Evolutionary conservation across 2,888 invertebrate species (phyloP).

Genomic region (Parnassius apollo): DNA sequence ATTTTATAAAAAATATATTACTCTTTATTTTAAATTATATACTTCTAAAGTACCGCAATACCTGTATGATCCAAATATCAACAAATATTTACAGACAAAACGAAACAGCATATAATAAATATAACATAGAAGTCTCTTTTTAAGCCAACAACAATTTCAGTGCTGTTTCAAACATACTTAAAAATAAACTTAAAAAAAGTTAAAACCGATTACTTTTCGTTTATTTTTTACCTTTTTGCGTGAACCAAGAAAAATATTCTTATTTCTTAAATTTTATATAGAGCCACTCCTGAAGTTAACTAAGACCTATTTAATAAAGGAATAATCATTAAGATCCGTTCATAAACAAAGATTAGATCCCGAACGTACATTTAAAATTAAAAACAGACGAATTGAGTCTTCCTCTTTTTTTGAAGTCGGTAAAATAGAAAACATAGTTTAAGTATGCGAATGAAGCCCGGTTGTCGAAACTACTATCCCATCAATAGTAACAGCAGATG

Average conservation of each 20-base stretch:
- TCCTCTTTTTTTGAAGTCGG: no score
- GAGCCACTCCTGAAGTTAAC: no score
- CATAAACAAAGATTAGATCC: no score
- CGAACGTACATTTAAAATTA: not conserved
- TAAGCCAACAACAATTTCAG: not conserved
- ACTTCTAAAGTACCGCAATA: constrained; percentile 11
- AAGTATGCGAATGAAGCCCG: constrained; percentile 57
- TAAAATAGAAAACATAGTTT: constrained; percentile 5
- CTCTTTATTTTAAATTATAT: constrained; percentile 1
- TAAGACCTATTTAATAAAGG: no score
- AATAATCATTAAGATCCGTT: no score
- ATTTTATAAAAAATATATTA: constrained; percentile 22
- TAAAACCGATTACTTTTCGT: no score
- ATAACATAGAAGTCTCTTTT: not conserved
- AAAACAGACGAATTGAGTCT: no score
- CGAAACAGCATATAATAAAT: not conserved
- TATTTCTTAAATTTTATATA: no score
- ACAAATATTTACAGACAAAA: not conserved
- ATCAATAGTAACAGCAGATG: constrained; percentile 65
- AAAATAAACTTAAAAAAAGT: no score
- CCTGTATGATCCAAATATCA: constrained; percentile 11
- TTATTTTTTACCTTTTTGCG: no score
- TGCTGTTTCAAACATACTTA: no score
- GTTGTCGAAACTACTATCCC: constrained; percentile 62
- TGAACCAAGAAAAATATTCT: no score